A percentile compares a stretch with the other conserved stretches of the same genome.
phyloP scores from a whole-genome alignment of 1,140 invertebrate genomes.

The Drosophila malerkotliana region DNA sequence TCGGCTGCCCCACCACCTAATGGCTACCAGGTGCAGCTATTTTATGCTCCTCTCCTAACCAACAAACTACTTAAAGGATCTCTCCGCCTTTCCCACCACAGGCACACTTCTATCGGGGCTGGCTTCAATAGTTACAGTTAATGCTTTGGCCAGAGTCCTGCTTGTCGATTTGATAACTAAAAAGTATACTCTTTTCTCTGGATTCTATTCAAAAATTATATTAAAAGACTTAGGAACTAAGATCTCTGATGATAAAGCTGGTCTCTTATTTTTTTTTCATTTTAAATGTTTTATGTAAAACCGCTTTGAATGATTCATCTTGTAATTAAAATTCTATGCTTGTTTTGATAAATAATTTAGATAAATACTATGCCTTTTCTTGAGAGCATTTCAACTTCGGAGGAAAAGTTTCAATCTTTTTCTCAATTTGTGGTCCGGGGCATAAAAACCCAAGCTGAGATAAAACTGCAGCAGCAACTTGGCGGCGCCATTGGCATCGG shows the following conservation, averaged over 20 bases:
- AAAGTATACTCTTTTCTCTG: constrained; percentile 5
- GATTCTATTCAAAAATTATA: too few relatives aligned
- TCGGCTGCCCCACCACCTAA: constrained; percentile 62
- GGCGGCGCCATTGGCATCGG: constrained; percentile 63
- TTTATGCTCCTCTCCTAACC: constrained; percentile 73
- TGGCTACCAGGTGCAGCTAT: constrained; percentile 79
- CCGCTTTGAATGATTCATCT: too few relatives aligned
- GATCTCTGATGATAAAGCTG: background rate
- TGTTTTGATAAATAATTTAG: background rate
- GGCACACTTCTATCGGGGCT: constrained; percentile 11
- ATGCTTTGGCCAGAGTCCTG: constrained; percentile 31
- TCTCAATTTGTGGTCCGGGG: constrained; percentile 47
- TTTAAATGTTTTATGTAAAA: too few relatives aligned
- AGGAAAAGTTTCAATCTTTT: background rate
- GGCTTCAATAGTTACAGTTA: constrained; percentile 41
- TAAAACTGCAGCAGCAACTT: constrained; percentile 78
- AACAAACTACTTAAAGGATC: constrained; percentile 79
- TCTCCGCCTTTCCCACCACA: constrained; percentile 19
- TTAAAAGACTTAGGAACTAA: background rate
- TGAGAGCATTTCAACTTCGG: constrained; percentile 27
- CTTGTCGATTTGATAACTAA: constrained; percentile 1
- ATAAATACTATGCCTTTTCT: background rate
- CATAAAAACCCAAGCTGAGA: constrained; percentile 67
- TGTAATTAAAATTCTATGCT: background rate
- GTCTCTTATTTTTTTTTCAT: background rate